Conservation (phyloP, 2,888 invertebrate species). For the Tachina fera region DNA sequence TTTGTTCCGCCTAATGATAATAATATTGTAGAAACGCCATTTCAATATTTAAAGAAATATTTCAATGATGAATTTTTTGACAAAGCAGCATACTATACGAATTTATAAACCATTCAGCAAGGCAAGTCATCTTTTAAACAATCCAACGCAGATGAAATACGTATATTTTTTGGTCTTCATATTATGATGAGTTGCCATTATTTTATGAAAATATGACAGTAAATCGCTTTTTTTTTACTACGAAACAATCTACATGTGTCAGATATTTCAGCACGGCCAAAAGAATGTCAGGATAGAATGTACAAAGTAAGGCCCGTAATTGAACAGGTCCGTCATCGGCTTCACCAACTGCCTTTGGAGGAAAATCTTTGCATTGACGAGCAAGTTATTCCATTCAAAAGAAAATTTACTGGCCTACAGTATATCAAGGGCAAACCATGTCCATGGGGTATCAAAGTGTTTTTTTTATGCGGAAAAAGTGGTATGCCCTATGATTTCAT, state of each 20-base stretch:
- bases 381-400: slow-evolving; percentile 39
- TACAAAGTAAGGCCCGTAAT: slow-evolving; percentile 35
- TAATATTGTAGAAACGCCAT: slow-evolving; percentile 24
- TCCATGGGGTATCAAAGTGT: too few relatives aligned
- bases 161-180: slow-evolving; percentile 30
- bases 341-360: slow-evolving; percentile 6
- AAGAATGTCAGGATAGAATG: slow-evolving; percentile 37
- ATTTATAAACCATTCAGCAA: slow-evolving; percentile 33
- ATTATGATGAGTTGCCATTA: slow-evolving; percentile 43
- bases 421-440: too few relatives aligned
- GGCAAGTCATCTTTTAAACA: slow-evolving; percentile 11
- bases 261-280: slow-evolving; percentile 14
- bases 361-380: slow-evolving; percentile 44
- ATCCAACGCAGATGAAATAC: slow-evolving; percentile 24
- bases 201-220: slow-evolving; percentile 47
- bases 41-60: slow-evolving; percentile 36
- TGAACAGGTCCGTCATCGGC: slow-evolving; percentile 29
- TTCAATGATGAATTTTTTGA: slow-evolving; percentile 27
- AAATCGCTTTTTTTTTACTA: slow-evolving; percentile 42
- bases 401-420: too few relatives aligned
- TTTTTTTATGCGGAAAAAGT: too few relatives aligned
- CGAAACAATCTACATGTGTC: slow-evolving; percentile 36
- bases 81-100: slow-evolving; percentile 27
- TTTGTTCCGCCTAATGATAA: slow-evolving; percentile 27
- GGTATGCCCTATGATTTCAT: too few relatives aligned